These are phyloP conservation scores for Notamacropus eugenii DNA, from an alignment of 2,797 vertebrate genomes.

Conservation along the genomic window DNA sequence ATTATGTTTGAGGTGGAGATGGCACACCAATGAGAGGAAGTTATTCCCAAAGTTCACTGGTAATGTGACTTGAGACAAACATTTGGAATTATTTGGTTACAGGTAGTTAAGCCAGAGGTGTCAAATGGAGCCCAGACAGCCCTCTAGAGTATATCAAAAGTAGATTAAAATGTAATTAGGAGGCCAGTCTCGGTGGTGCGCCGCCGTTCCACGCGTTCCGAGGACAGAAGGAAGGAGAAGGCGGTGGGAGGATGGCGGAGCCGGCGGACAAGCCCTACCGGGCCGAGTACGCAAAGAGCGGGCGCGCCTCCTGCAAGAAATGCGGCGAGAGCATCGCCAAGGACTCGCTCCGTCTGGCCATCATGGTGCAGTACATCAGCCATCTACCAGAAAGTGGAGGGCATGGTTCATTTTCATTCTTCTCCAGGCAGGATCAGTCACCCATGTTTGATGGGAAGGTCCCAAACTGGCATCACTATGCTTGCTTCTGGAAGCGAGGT, in stretches of 20 bases:
- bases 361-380: conserved; percentile 92
- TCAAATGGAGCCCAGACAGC: not conserved
- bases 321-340: conserved; percentile 96
- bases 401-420: not conserved
- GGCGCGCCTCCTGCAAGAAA: conserved; percentile 96
- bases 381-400: not conserved
- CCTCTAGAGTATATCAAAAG: not conserved
- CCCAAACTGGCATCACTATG: conserved; percentile 98
- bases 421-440: conserved; percentile 54
- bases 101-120: not conserved
- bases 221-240: not conserved
- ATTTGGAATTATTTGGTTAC: not conserved
- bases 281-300: conserved; percentile 96
- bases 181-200: not conserved
- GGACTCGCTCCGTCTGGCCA: conserved; percentile 94
- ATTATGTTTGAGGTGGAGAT: not conserved
- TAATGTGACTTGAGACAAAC: not conserved
- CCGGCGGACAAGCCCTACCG: conserved; percentile 93
- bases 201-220: not conserved
- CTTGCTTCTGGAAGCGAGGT: conserved; percentile 96
- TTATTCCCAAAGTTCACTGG: too few relatives aligned
- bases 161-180: not conserved
- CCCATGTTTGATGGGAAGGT: conserved; percentile 99
- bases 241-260: conserved; percentile 89
- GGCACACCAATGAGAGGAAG: not conserved